Conservation (phyloP, 1,140 invertebrate genomes). For the Lepidostoma basale region DNA sequence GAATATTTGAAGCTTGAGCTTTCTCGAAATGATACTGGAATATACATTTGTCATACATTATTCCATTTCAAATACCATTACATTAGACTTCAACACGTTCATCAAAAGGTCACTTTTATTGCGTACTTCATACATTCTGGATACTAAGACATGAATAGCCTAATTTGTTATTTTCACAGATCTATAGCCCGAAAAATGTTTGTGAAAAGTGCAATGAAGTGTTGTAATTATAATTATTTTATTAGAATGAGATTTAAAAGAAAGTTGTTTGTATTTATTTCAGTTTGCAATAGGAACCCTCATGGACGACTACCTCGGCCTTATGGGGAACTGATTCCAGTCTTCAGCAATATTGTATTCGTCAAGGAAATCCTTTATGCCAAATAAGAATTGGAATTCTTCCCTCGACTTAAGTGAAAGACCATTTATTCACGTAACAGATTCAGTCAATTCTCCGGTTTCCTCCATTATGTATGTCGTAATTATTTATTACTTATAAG, state of each 20-base stretch:
- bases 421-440: too few relatives aligned
- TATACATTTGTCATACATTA: too few relatives aligned
- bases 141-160: background rate
- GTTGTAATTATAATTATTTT: background rate
- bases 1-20: too few relatives aligned
- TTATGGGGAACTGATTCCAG: slow-evolving; percentile 58
- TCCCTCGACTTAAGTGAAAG: too few relatives aligned
- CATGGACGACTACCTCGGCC: slow-evolving; percentile 96
- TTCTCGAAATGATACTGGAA: too few relatives aligned
- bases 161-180: background rate
- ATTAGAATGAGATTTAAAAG: slow-evolving; percentile 29
- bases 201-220: background rate
- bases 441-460: too few relatives aligned
- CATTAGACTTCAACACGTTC: too few relatives aligned
- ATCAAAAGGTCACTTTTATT: too few relatives aligned
- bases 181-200: background rate
- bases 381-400: too few relatives aligned
- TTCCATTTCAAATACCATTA: too few relatives aligned
- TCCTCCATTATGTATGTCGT: background rate
- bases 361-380: background rate
- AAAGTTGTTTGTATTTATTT: slow-evolving; percentile 59
- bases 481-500: background rate
- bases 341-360: background rate
- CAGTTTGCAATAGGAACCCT: slow-evolving; percentile 98
- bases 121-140: too few relatives aligned